Evolutionary conservation across 2,888 invertebrate species (phyloP), one percentile per base, ranked within the genome.

Genomic region (Drosophila ustulata): DNA sequence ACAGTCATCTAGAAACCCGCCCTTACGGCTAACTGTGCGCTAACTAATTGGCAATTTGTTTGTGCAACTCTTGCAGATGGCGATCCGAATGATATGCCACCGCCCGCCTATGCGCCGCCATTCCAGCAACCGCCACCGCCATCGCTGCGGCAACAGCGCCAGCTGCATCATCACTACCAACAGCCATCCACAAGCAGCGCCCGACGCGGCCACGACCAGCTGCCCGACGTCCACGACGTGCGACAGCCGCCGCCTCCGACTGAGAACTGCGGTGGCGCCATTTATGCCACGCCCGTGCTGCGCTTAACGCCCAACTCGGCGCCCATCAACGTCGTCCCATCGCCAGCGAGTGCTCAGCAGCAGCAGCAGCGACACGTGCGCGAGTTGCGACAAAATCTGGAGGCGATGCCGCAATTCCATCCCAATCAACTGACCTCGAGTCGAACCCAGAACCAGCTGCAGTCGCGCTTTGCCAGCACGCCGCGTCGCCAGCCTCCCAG

Each of bases 321-420:
- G 26, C 81, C 86, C 53, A 71, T 66, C 34, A 43, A 8, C 2
- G 28, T 34, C 3, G 9, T 26, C 47, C 25, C 59, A 23, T 13
- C 43, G 9, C 32, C 23, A 51, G 74, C 18, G 18, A 18, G 18
- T 18, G 51, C 52, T 74, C 71, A 63, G 74, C 47, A 64, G 37
- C 71, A 4, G 5, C 37, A 37, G 11, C 89, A 75, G 28, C 37
- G 89, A 9, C 73, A 92, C 71, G 90, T 91, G 30, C 82, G 89
- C 37, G 86, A 89, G 67, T 75, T 91, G 67, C 86, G 90, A 18
- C 84, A 90, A 69, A 89, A 89, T 77, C 81, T 92, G 66, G 86
- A 90, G 76, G 91, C 81, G 30, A 89, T 84, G 82, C 89, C 89
- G 52, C 90, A 88, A 50, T 90, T 90, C 45, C 82, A 88, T 73